Evolutionary conservation across 2,888 invertebrate genomes (phyloP), one percentile per base, ranked within the genome.

Genomic region (Melanostoma mellinum): DNA sequence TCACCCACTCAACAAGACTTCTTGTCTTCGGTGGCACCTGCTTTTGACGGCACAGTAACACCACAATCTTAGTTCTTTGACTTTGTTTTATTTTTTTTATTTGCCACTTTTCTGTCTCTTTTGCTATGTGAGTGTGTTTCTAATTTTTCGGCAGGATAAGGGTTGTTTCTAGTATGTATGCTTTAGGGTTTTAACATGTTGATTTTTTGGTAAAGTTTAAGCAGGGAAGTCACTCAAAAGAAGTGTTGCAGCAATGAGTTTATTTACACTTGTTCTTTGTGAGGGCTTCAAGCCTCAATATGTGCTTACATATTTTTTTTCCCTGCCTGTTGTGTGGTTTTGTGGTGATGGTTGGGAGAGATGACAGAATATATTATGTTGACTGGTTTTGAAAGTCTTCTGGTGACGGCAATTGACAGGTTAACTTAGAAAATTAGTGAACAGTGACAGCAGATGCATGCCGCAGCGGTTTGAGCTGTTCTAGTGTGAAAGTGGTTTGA

Each of bases 251-350:
- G 67, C 71, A 76, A 72, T 76, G 72, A 81, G 76, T 72, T 81
- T 81, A 67, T 81, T 77, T 77, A 76, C 81, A 65, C 67, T 75
- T 38, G 60, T 80, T 40, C 69, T 80, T 80, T 80, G 76, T 63
- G 63, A 48, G 46, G 63, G 63, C 50, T 63, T 63, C 32, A 63
- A 63, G 50, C 63, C 20, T 20, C 20, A 20, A 20, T 20, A 50
- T 36, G 50, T 63, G 48, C 61, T 63, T 63, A 33, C 9, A 48
- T 48, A 48, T 63, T 32, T 42, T 32, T 44, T 40, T 65, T 58
- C 63, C 35, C 38, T 63, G 20, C 48, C 38, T 55, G 52, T 63
- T 63, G 32, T 38, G 76, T 76, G 76, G 63, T 63, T 75, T 50
- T 74, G 56, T 58, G 67, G 67, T 67, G 35, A 42, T 67, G 53